Conservation (phyloP, 1,140 invertebrate species). For the Sitobion miscanthi region DNA sequence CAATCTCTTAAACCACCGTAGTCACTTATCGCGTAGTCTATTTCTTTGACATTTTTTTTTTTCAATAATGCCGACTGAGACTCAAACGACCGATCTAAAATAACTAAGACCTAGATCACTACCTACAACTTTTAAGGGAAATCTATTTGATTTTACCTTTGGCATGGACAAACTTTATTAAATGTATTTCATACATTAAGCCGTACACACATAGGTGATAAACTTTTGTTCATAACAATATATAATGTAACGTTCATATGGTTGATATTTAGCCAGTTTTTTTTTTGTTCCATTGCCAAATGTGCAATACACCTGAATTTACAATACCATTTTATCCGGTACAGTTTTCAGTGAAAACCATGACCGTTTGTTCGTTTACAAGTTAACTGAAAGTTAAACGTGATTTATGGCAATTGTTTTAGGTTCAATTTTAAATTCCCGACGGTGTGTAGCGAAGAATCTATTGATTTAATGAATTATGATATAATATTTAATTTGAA, state of each 20-base stretch:
- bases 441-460: background rate
- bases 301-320: slow-evolving; percentile 22
- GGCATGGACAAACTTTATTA: background rate
- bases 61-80: background rate
- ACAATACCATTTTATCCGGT: background rate
- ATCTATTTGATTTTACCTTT: background rate
- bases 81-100: background rate
- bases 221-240: background rate
- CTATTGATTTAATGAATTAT: slow-evolving; percentile 26
- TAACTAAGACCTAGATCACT: background rate
- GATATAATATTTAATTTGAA: background rate
- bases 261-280: slow-evolving; percentile 20
- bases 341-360: background rate
- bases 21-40: background rate
- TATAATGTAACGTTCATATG: background rate
- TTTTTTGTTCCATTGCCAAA: slow-evolving; percentile 36
- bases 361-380: background rate
- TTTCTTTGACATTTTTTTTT: background rate
- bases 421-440: background rate
- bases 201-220: background rate
- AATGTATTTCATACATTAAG: background rate
- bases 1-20: background rate
- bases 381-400: background rate
- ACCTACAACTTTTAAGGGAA: too few relatives aligned
- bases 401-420: background rate